These are phyloP conservation scores for Daubentonia madagascariensis DNA, from an alignment of 2,113 vertebrate genomes.

Conservation along the genomic window DNA sequence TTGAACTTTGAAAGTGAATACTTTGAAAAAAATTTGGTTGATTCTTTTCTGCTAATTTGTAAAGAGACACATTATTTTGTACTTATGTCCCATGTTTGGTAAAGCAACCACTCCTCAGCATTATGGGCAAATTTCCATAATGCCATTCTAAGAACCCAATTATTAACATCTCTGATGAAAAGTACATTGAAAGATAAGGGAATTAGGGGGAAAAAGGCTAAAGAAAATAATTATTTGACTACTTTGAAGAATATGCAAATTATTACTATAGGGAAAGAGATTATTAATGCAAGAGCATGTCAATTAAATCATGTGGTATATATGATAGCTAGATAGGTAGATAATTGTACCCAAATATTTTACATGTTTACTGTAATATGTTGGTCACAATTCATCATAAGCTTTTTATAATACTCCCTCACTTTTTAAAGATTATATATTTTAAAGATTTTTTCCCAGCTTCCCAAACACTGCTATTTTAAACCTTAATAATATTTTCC, in stretches of 20 bases:
- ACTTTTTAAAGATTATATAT: background rate
- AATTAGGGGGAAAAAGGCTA: background rate
- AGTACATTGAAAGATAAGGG: background rate
- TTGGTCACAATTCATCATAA: background rate
- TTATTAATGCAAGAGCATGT: background rate
- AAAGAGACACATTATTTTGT: background rate
- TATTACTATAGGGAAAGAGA: background rate
- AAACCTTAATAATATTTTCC: background rate
- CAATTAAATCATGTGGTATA: background rate
- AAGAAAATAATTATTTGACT: background rate
- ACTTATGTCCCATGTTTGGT: background rate
- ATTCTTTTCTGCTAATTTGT: background rate
- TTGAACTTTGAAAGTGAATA: background rate
- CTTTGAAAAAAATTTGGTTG: background rate
- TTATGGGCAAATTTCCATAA: background rate
- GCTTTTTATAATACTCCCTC: background rate
- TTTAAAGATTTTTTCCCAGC: background rate
- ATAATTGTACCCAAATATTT: background rate
- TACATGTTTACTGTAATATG: background rate
- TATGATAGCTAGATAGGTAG: background rate
- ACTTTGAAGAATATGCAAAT: background rate
- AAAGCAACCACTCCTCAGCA: background rate
- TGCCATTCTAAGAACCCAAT: background rate
- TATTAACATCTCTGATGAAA: background rate
- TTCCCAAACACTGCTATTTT: background rate